Conservation (phyloP, 2,113 vertebrate species). For the Gnathonemus longibarbis region DNA sequence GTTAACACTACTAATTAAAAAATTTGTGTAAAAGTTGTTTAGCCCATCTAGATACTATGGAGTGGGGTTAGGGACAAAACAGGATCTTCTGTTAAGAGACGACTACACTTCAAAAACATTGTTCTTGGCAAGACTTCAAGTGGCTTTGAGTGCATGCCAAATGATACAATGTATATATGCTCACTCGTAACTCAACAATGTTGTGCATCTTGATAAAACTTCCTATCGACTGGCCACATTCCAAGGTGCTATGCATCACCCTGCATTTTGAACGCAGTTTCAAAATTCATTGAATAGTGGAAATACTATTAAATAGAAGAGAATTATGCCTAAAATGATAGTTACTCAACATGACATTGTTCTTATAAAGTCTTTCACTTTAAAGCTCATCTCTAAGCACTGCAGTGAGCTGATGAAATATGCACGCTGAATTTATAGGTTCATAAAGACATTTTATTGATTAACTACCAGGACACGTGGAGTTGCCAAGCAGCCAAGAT, state of each 20-base stretch:
- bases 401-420: background rate
- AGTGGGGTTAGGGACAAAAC: background rate
- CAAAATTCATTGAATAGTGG: background rate
- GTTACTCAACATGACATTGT: background rate
- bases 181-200: background rate
- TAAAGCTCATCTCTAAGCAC: background rate
- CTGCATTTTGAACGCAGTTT: background rate
- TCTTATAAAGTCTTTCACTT: background rate
- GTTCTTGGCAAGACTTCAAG: slow-evolving; percentile 5
- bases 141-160: background rate
- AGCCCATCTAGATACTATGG: background rate
- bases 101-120: background rate
- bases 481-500: background rate
- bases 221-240: background rate
- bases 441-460: background rate
- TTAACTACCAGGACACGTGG: background rate
- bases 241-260: background rate
- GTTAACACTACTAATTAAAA: background rate
- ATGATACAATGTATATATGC: background rate
- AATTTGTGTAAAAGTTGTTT: background rate
- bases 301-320: background rate
- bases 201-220: background rate
- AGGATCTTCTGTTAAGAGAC: background rate
- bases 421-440: background rate
- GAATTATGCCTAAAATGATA: background rate